Conservation (phyloP, 2,113 vertebrate genomes). For the Riparia riparia region DNA sequence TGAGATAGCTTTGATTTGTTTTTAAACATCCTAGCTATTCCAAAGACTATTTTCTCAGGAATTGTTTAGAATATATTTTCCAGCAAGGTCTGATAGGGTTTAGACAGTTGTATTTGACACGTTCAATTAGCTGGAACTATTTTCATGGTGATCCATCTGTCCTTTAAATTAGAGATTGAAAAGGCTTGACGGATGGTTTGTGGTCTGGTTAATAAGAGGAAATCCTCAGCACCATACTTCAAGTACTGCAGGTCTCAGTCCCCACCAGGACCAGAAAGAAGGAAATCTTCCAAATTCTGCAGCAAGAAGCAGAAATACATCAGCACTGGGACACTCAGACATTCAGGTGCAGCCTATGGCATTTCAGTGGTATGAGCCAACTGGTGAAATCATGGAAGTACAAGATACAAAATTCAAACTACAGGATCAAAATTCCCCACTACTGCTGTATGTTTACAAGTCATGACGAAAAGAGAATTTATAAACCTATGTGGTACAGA, state of each 20-base stretch:
- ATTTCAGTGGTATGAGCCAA: neutral
- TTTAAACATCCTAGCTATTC: neutral
- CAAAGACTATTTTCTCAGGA: neutral
- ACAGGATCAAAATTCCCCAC: neutral
- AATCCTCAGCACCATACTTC: neutral
- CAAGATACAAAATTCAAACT: neutral
- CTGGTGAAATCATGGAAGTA: neutral
- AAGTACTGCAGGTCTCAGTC: neutral
- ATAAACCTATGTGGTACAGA: neutral
- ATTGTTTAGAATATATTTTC: neutral
- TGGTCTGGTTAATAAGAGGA: neutral
- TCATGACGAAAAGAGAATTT: neutral
- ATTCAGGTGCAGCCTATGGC: neutral
- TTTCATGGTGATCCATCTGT: neutral
- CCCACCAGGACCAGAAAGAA: neutral
- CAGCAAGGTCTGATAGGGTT: neutral
- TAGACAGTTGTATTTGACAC: neutral
- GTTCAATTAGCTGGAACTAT: neutral
- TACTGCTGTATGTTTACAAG: neutral
- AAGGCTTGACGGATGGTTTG: slow-evolving; percentile 2
- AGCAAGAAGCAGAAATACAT: neutral
- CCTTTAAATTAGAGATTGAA: neutral
- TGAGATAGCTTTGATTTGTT: neutral
- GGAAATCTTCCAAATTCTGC: neutral
- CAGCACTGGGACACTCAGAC: neutral